Base-by-base conservation (phyloP, 2,888 invertebrate genomes). In the Maniola hyperantus region DNA sequence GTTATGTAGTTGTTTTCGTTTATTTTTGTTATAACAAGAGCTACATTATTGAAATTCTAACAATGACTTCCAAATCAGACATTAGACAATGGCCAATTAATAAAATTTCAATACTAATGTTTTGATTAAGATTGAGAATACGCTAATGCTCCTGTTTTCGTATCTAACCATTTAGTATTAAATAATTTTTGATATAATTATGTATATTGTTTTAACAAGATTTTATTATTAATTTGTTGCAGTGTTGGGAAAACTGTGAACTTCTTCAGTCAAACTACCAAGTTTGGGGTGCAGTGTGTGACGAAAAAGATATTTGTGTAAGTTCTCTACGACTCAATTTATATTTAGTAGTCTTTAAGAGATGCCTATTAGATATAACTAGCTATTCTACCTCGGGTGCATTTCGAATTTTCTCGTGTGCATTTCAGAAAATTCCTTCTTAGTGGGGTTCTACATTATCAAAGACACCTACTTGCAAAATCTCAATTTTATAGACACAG, bases 171-270 rank as follows among this genome's bases (percentile, higher is more conserved):
- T 7, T 36, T 42, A 13, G 13, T n/a, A 11, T 13, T 13, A 13
- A 13, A 42, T 13, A 13, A 42, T 4, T 13, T 5, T 46, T 8
- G 7, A 15, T 18, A 15, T 46, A 11, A 20, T 7, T 51, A 26
- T 20, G 5, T 5, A 11, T 26, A 5, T 1, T 58, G 13, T 42
- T 10, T 26, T 26, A 2, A 26, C 26, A 0, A 44, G 42, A 13
- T 26, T n/a, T 36, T 10, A 20, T 69, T 70, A 80, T 81, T 83
- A n/a, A n/a, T 83, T 92, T 93, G 93, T 93, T 95, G 88, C 94
- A 95, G 95, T 95, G 95, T 83, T 95, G 95, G 95, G 95, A 95
- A 88, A 95, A 95, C 83, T 95, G 95, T 89, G 95, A 95, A 83
- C 92, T 95, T 75, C 93, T 95, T 72, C 95, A 95, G 84, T 95